Evolutionary conservation across 30 jellyfish, hydroid and myxozoan genomes (phyloP).

Genomic region (Haliclystus octoradiatus): DNA sequence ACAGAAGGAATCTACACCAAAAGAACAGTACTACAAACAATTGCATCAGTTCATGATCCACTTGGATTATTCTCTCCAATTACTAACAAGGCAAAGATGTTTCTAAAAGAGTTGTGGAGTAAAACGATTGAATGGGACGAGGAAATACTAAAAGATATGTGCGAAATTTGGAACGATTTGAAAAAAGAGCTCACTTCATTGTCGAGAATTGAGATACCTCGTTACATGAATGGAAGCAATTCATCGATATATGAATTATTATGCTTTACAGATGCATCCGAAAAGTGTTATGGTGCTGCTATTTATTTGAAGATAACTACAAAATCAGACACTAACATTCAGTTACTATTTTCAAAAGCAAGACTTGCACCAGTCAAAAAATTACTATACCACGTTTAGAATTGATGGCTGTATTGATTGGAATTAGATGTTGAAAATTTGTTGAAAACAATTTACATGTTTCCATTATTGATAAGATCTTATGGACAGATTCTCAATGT

Average conservation of each 20-base stretch:
- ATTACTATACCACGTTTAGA: constrained; percentile 22
- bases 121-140: constrained; percentile 41
- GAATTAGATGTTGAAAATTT: not conserved
- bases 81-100: not conserved
- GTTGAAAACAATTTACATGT: not conserved
- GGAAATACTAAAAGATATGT: not conserved
- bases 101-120: constrained; percentile 3
- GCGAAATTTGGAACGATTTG: not conserved
- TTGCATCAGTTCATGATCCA: constrained; percentile 15
- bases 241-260: not conserved
- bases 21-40: not conserved
- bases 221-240: constrained; percentile 2
- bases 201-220: not conserved
- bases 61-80: constrained; percentile 13
- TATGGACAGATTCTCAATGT: constrained; percentile 20
- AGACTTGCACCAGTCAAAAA: constrained; percentile 24
- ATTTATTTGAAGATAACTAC: constrained; percentile 6
- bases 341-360: constrained; percentile 10
- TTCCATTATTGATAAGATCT: not conserved
- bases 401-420: constrained; percentile 13
- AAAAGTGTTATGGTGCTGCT: constrained; percentile 18
- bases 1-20: constrained; percentile 2
- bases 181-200: not conserved
- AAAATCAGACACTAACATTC: not conserved
- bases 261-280: constrained; percentile 28